Base-by-base conservation (phyloP, 1,140 invertebrate genomes). In the Aleiodes sp. region DNA sequence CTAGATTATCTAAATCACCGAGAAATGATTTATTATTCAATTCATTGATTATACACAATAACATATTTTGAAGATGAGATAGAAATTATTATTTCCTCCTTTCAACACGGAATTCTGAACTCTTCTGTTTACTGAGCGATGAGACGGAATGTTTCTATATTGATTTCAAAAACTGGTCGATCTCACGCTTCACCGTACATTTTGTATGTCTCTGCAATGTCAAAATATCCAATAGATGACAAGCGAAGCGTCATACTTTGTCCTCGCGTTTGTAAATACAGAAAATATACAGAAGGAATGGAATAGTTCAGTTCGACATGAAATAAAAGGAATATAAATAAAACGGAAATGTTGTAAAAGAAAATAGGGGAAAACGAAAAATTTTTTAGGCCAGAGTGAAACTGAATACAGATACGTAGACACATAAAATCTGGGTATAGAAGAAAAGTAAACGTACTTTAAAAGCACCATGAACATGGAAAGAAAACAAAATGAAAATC, bases 331-430 rank as follows among this genome's bases (percentile, higher is more conserved):
- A 19, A 37, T n/a, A 57, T 26, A 35, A 35, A 57, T 35, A 12
- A 21, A 24, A 63, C 46, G n/a, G 12, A 63, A 56, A 14, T 24
- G 39, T 43, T 65, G 14, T 31, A 12, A n/a, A n/a, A 26, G 29
- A 63, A 57, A 37, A 63, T 52, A 12, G 14, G 26, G 26, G 46
- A 52, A 52, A 52, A 21, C 46, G 26, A 12, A 4, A 21, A 63
- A 60, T 62, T 46, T 60, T 52, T 52, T 61, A 63, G 33, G 60
- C 46, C 62, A 63, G 62, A 69, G 67, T 60, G 61, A 69, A 41
- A 28, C 35, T 24, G 29, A 52, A 41, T 41, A 31, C 33, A 29
- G 59, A 52, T 52, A 52, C 21, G 46, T 21, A 52, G 21, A 52
- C 46, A 52, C 7, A 52, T 9, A n/a, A n/a, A n/a, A 52, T 24